Evolutionary conservation across 2,113 vertebrate genomes (phyloP).

Genomic region (Labrus mixtus): DNA sequence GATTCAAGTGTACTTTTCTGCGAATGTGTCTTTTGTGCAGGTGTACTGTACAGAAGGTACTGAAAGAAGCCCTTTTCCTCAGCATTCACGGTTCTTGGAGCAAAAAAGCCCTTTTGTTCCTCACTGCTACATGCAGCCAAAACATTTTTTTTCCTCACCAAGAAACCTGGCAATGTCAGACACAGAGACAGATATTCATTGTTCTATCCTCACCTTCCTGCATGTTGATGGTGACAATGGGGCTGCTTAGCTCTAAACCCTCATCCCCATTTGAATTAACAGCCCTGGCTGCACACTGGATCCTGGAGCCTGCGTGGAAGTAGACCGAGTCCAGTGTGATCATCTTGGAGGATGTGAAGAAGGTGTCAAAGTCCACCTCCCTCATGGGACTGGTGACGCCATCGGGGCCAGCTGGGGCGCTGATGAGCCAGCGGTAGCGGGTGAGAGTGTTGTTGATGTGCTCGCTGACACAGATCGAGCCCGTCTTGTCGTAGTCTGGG

Average conservation of each 20-base stretch:
- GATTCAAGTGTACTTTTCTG: background rate
- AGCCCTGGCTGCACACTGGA: slow-evolving; percentile 92
- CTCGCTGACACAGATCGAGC: slow-evolving; percentile 92
- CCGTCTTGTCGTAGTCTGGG: slow-evolving; percentile 91
- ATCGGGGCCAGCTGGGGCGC: slow-evolving; percentile 89
- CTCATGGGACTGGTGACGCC: slow-evolving; percentile 93
- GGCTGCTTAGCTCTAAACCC: slow-evolving; percentile 92
- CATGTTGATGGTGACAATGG: slow-evolving; percentile 85
- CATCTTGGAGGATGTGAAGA: slow-evolving; percentile 95
- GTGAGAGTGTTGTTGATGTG: slow-evolving; percentile 93
- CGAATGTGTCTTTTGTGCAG: background rate
- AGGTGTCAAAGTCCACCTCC: slow-evolving; percentile 95
- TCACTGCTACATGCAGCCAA: background rate
- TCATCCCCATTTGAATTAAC: slow-evolving; percentile 89
- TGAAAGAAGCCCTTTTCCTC: slow-evolving; percentile 19
- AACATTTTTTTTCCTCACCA: slow-evolving; percentile 3
- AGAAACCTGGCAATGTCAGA: slow-evolving; percentile 6
- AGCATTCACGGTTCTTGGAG: background rate
- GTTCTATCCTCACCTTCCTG: slow-evolving; percentile 87
- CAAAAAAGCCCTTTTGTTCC: slow-evolving; percentile 1
- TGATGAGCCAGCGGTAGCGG: slow-evolving; percentile 92
- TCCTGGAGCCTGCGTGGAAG: slow-evolving; percentile 93
- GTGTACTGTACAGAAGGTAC: background rate
- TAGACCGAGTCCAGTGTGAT: slow-evolving; percentile 95
- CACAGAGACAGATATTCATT: background rate